Percentiles rank a stretch among this genome's conserved stretches.
These are phyloP conservation scores for Archaeoteleia sp. DNA, from an alignment of 2,888 invertebrate species.

Conservation along the genomic window DNA sequence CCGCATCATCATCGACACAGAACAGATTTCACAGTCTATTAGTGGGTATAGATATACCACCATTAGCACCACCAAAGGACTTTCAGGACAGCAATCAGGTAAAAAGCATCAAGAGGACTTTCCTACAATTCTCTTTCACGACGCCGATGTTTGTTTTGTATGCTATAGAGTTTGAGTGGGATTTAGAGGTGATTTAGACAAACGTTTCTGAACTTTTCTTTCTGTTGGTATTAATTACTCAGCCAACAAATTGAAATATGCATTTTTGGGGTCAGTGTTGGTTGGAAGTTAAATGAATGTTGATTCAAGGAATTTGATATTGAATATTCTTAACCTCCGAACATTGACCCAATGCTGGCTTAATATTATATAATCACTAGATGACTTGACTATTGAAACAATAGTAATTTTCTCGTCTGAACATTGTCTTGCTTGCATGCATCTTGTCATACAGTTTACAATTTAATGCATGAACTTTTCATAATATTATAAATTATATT, in stretches of 20 bases:
- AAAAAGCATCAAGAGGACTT: slow-evolving; percentile 20
- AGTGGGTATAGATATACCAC: neutral
- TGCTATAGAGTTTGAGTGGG: neutral
- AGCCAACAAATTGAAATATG: neutral
- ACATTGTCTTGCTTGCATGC: too few relatives aligned
- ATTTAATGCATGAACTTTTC: too few relatives aligned
- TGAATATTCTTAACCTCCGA: too few relatives aligned
- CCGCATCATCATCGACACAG: neutral
- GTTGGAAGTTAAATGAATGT: too few relatives aligned
- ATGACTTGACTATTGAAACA: too few relatives aligned
- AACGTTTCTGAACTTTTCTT: slow-evolving; percentile 3
- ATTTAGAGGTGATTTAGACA: neutral
- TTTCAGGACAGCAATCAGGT: slow-evolving; percentile 17
- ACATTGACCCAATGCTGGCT: too few relatives aligned
- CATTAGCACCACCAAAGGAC: slow-evolving; percentile 6
- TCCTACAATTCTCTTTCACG: neutral
- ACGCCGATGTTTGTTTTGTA: neutral
- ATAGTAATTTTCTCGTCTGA: too few relatives aligned
- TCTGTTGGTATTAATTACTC: neutral
- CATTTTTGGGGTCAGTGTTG: too few relatives aligned
- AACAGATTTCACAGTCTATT: slow-evolving; percentile 2
- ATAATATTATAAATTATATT: too few relatives aligned
- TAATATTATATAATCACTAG: too few relatives aligned
- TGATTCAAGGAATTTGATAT: too few relatives aligned
- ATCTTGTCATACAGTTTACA: too few relatives aligned